These are phyloP conservation scores for Hylaeus anthracinus DNA, from an alignment of 1,140 invertebrate species.

Conservation along the genomic window DNA sequence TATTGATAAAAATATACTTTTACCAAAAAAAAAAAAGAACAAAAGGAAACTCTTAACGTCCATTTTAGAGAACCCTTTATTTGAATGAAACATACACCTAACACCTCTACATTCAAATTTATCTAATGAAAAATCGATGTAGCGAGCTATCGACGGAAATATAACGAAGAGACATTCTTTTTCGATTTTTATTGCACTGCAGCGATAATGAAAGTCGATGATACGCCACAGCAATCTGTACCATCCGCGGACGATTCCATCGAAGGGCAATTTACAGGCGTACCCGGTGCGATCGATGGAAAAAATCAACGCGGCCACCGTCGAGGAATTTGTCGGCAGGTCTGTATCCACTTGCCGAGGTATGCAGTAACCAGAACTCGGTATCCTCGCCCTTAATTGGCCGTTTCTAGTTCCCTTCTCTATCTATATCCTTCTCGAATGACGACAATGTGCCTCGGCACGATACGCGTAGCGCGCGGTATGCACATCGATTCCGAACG, in stretches of 20 bases:
- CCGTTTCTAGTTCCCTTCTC: constrained; percentile 43
- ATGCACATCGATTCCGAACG: constrained; percentile 38
- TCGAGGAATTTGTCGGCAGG: constrained; percentile 17
- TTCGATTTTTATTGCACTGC: no score
- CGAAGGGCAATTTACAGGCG: constrained; percentile 12
- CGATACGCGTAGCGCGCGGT: constrained; percentile 36
- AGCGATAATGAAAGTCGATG: not conserved
- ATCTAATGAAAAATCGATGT: no score
- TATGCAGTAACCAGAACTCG: constrained; percentile 24
- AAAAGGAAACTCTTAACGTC: no score
- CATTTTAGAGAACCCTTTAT: no score
- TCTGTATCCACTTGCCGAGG: constrained; percentile 1
- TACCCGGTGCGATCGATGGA: constrained; percentile 4
- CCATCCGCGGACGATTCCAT: not conserved
- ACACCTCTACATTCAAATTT: no score
- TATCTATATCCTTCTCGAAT: constrained; percentile 36
- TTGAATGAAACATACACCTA: no score
- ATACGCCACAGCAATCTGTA: not conserved
- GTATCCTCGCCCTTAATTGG: constrained; percentile 61
- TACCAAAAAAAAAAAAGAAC: no score
- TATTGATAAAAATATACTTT: no score
- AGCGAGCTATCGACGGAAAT: no score
- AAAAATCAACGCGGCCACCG: constrained; percentile 3
- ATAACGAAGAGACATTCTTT: not conserved
- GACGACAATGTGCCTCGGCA: constrained; percentile 32